Evolutionary conservation across 2,888 invertebrate genomes (phyloP).

Genomic region (Calameuta pallipes): DNA sequence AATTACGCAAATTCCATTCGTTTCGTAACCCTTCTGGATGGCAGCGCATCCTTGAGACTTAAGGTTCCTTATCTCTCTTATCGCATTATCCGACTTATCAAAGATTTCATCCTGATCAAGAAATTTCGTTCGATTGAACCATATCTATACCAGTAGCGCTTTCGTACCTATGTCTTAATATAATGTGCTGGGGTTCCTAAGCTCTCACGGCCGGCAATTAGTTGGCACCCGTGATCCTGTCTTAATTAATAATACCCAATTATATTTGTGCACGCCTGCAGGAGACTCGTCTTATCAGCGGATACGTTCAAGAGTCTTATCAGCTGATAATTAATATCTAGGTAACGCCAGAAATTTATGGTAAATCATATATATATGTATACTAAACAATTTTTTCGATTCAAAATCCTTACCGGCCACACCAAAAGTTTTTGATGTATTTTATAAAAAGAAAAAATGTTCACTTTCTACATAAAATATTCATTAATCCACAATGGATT

Average conservation of each 20-base stretch:
- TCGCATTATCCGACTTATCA: not conserved
- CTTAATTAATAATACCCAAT: not conserved
- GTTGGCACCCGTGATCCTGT: not conserved
- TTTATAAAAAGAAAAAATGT: not conserved
- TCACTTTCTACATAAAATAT: not conserved
- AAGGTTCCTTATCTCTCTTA: not conserved
- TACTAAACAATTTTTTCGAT: not conserved
- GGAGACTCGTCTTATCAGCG: not conserved
- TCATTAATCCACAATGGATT: not conserved
- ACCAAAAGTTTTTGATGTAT: not conserved
- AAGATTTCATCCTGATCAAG: not conserved
- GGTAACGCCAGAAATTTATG: not conserved
- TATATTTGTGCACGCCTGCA: not conserved
- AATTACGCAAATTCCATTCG: not conserved
- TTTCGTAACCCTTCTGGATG: not conserved
- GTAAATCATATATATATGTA: not conserved
- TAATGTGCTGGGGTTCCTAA: not conserved
- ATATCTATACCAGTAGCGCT: not conserved
- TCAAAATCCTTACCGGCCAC: not conserved
- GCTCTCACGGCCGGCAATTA: not conserved
- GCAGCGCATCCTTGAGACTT: not conserved
- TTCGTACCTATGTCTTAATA: not conserved
- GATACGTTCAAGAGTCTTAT: not conserved
- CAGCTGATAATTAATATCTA: not conserved
- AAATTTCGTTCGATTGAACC: not conserved